Evolutionary conservation across 2,888 invertebrate species (phyloP).

Genomic region (Torymus tubicola): DNA sequence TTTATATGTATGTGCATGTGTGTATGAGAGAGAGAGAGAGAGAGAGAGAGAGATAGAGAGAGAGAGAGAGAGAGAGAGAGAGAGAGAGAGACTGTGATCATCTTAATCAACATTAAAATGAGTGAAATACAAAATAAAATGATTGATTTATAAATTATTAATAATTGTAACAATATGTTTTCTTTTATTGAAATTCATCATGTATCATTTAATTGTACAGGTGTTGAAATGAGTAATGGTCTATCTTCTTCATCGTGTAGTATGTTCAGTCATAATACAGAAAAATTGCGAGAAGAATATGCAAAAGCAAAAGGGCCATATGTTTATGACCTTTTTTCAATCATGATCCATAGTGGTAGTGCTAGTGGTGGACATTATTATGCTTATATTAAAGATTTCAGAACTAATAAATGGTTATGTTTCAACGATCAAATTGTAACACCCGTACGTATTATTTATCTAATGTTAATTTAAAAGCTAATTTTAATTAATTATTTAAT

Average conservation of each 20-base stretch:
- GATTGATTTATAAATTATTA: background rate
- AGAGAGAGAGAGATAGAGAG: too few relatives aligned
- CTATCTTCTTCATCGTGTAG: constrained; percentile 74
- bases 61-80: too few relatives aligned
- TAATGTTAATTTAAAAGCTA: constrained; percentile 10
- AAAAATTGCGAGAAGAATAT: constrained; percentile 75
- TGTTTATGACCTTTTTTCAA: constrained; percentile 91
- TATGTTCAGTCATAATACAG: constrained; percentile 76
- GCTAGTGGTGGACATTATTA: constrained; percentile 95
- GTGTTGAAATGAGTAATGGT: constrained; percentile 80
- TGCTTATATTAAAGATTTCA: constrained; percentile 91
- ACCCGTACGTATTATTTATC: constrained; percentile 77
- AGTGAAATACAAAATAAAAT: too few relatives aligned
- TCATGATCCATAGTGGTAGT: constrained; percentile 95
- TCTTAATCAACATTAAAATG: too few relatives aligned
- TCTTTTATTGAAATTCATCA: background rate
- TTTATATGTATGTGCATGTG: too few relatives aligned
- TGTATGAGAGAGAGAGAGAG: too few relatives aligned
- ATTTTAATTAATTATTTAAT: too few relatives aligned
- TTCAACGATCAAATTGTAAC: constrained; percentile 92
- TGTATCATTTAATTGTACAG: constrained; percentile 67
- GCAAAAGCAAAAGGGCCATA: constrained; percentile 81
- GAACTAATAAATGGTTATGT: constrained; percentile 87
- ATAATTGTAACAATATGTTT: background rate
- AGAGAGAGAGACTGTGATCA: too few relatives aligned